These are phyloP conservation scores for Pelodytes ibericus DNA, from an alignment of 2,797 vertebrate species.

Conservation along the genomic window DNA sequence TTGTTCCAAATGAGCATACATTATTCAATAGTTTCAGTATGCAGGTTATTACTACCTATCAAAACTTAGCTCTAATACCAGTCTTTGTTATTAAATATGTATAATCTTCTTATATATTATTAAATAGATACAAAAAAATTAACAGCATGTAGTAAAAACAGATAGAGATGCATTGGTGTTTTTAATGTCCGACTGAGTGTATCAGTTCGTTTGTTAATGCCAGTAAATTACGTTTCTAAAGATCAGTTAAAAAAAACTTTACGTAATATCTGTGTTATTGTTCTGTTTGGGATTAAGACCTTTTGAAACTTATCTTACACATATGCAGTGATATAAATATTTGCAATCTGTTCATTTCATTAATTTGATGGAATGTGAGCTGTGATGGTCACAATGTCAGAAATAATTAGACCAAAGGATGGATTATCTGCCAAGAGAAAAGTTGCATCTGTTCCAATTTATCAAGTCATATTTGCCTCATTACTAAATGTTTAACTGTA, in stretches of 20 bases:
- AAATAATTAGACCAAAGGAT: constrained; percentile 65
- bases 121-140: constrained; percentile 61
- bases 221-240: constrained; percentile 6
- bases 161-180: constrained; percentile 40
- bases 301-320: constrained; percentile 46
- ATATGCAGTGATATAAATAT: constrained; percentile 60
- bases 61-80: constrained; percentile 67
- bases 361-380: constrained; percentile 56
- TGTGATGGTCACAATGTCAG: constrained; percentile 60
- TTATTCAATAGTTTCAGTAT: constrained; percentile 69
- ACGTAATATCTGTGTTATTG: background rate
- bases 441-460: constrained; percentile 67
- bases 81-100: constrained; percentile 70
- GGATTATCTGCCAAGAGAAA: constrained; percentile 64
- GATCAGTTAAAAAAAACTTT: background rate
- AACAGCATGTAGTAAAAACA: constrained; percentile 30
- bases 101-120: constrained; percentile 68
- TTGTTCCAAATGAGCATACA: constrained; percentile 68
- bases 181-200: constrained; percentile 4
- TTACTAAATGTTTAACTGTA: constrained; percentile 53
- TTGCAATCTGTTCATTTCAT: constrained; percentile 62
- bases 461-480: constrained; percentile 60
- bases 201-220: constrained; percentile 12
- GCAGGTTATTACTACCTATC: constrained; percentile 67
- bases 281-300: constrained; percentile 21